A percentile compares a stretch with the other conserved stretches of the same genome.
Evolutionary conservation across 1,140 invertebrate species (phyloP).

Genomic region (Zaprionus kolodkinae): DNA sequence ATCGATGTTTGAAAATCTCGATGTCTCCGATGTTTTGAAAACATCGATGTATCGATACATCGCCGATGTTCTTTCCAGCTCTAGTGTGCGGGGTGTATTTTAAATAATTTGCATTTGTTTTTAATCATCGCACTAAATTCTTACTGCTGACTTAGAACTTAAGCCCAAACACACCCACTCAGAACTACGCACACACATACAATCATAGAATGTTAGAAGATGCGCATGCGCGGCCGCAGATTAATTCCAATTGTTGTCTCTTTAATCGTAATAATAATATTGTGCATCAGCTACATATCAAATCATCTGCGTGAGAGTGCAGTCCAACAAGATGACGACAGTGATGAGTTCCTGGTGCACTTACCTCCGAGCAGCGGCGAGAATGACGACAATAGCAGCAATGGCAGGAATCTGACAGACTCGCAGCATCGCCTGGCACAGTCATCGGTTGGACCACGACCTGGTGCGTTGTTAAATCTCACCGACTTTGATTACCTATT

Average conservation of each 20-base stretch:
- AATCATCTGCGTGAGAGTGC: conserved; percentile 47
- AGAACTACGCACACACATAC: conserved; percentile 14
- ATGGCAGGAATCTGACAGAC: not conserved
- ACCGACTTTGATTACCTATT: conserved; percentile 69
- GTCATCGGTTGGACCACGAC: not conserved
- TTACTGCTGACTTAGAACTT: conserved; percentile 3
- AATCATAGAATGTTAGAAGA: conserved; percentile 57
- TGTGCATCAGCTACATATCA: conserved; percentile 66
- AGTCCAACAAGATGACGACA: conserved; percentile 8
- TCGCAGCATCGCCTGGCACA: not conserved
- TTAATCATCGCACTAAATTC: conserved; percentile 2
- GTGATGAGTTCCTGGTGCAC: conserved; percentile 57
- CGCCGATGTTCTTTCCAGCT: too few species aligned
- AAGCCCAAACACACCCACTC: not conserved
- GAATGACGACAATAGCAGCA: conserved; percentile 2
- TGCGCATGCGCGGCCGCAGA: conserved; percentile 77
- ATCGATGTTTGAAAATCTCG: too few species aligned
- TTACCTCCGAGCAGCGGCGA: conserved; percentile 39
- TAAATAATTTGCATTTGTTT: conserved; percentile 26
- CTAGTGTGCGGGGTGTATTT: conserved; percentile 22
- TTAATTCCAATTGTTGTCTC: conserved; percentile 68
- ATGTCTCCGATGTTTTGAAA: too few species aligned
- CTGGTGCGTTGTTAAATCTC: conserved; percentile 59
- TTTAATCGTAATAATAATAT: conserved; percentile 58
- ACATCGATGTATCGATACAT: too few species aligned